phyloP scores from a whole-genome alignment of 2,888 invertebrate species.

The Acleris emargana region DNA sequence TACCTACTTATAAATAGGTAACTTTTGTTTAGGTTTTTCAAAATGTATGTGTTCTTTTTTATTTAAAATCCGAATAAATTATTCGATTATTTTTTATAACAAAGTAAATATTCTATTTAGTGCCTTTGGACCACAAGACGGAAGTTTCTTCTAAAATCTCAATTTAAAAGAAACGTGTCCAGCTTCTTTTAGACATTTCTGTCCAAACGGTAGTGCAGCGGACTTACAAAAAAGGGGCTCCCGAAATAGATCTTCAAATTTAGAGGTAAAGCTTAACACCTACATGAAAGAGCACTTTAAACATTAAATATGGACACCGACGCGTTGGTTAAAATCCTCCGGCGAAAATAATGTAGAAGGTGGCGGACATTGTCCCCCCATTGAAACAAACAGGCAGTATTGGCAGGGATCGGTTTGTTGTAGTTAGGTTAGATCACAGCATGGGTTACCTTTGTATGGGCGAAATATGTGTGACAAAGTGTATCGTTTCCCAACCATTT shows the following conservation, averaged over 20 bases:
- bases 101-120: too few relatives aligned
- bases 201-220: conserved; percentile 19
- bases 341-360: conserved; percentile 52
- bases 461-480: too few relatives aligned
- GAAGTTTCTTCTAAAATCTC: too few relatives aligned
- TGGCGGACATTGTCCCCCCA: conserved; percentile 39
- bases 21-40: too few relatives aligned
- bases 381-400: conserved; percentile 26
- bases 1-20: too few relatives aligned
- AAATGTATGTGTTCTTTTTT: too few relatives aligned
- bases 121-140: too few relatives aligned
- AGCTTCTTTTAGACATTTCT: conserved; percentile 6
- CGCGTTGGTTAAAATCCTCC: conserved; percentile 55
- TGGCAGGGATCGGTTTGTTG: conserved; percentile 1
- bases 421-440: conserved; percentile 23
- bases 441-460: too few relatives aligned
- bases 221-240: conserved; percentile 36
- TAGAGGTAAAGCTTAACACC: conserved; percentile 43
- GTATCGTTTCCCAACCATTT: too few relatives aligned
- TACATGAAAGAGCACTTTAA: conserved; percentile 74
- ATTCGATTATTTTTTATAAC: too few relatives aligned
- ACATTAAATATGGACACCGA: conserved; percentile 72
- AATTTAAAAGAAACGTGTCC: too few relatives aligned
- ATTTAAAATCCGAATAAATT: too few relatives aligned
- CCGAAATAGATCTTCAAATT: conserved; percentile 45